Conservation (phyloP, 2,113 vertebrate species). For the Nannobrachium achirus region DNA sequence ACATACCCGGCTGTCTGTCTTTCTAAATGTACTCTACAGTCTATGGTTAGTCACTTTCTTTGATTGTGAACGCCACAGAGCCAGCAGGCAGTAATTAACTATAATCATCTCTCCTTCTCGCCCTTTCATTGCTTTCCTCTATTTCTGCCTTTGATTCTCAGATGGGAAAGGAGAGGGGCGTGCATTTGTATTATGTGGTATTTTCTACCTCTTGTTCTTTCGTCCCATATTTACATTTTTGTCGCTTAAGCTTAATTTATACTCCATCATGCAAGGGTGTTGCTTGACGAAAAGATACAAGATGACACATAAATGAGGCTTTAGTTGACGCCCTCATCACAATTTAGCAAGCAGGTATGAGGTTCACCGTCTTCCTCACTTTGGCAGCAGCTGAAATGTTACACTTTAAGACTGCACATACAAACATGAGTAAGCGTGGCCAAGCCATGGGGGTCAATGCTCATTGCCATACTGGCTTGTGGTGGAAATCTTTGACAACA, state of each 20-base stretch:
- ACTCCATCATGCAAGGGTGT: too few species aligned
- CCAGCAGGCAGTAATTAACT: conserved; percentile 62
- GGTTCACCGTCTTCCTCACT: not conserved
- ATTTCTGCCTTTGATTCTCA: conserved; percentile 36
- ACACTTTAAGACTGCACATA: too few species aligned
- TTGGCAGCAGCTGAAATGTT: too few species aligned
- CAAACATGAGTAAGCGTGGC: too few species aligned
- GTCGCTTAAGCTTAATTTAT: too few species aligned
- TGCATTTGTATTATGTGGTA: conserved; percentile 38
- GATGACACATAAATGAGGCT: too few species aligned
- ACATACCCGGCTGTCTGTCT: conserved; percentile 39
- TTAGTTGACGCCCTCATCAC: not conserved
- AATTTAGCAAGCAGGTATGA: not conserved
- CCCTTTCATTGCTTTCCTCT: conserved; percentile 42
- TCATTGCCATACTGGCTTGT: too few species aligned
- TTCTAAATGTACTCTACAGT: conserved; percentile 33
- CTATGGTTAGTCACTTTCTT: conserved; percentile 58
- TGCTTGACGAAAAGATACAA: too few species aligned
- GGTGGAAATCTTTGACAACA: too few species aligned
- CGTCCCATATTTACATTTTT: not conserved
- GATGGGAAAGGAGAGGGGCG: conserved; percentile 2
- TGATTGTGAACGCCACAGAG: conserved; percentile 62
- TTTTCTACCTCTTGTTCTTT: conserved; percentile 9
- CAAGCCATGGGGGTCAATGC: too few species aligned
- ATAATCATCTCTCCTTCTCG: conserved; percentile 61